Evolutionary conservation across 2,113 vertebrate species (phyloP).

Genomic region (Myrmecophaga tridactyla): DNA sequence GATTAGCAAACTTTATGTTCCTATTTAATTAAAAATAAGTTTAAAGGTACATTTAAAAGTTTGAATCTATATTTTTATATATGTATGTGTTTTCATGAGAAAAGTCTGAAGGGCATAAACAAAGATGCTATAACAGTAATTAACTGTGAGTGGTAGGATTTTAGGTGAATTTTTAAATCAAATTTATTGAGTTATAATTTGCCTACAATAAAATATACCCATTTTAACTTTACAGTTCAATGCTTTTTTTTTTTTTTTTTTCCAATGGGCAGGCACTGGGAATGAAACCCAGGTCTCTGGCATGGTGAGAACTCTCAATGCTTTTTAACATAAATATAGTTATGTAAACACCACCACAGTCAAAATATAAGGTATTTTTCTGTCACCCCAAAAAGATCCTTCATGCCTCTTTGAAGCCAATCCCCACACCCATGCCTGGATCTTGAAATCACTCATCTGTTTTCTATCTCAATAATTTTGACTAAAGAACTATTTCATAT

Average conservation of each 20-base stretch:
- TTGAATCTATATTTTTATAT: neutral
- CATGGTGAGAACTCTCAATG: no score
- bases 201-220: neutral
- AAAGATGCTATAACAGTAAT: neutral
- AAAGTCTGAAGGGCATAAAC: neutral
- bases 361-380: neutral
- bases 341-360: neutral
- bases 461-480: neutral
- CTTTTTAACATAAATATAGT: neutral
- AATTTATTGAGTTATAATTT: neutral
- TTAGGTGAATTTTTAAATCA: neutral
- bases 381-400: neutral
- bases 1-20: neutral
- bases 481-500: neutral
- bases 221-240: neutral
- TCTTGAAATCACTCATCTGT: rapidly evolving
- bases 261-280: no score
- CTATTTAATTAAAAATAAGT: neutral
- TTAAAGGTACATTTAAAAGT: neutral
- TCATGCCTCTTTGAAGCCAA: rapidly evolving
- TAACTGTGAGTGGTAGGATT: neutral
- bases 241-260: neutral
- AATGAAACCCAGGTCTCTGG: no score
- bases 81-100: neutral
- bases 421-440: rapidly evolving